These are phyloP conservation scores for Polydrusus cervinus DNA, from an alignment of 2,888 invertebrate species.

Conservation along the genomic window DNA sequence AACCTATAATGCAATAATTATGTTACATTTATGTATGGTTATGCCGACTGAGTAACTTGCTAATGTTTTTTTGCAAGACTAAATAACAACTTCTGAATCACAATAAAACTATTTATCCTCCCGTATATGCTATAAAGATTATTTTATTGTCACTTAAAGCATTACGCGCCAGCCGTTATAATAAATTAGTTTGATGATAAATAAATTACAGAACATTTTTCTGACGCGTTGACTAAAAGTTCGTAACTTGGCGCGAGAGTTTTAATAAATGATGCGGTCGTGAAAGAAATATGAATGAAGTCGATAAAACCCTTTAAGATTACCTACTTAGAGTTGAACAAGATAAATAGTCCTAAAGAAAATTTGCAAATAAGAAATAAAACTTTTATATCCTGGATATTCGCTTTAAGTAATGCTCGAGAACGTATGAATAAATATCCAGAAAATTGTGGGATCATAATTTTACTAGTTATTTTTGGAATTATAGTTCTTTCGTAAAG, in stretches of 20 bases:
- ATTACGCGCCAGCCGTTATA: slow-evolving; percentile 39
- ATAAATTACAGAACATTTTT: slow-evolving; percentile 51
- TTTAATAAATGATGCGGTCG: slow-evolving; percentile 52
- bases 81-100: slow-evolving; percentile 30
- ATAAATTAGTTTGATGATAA: slow-evolving; percentile 54
- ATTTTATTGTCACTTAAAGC: slow-evolving; percentile 49
- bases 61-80: slow-evolving; percentile 9
- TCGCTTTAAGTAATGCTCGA: background rate
- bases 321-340: slow-evolving; percentile 46
- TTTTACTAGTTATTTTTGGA: too few relatives aligned
- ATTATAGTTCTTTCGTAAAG: too few relatives aligned
- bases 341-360: slow-evolving; percentile 17
- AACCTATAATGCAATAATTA: background rate
- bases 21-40: background rate
- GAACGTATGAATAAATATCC: background rate
- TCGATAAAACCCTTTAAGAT: slow-evolving; percentile 51
- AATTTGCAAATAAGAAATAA: slow-evolving; percentile 25
- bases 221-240: slow-evolving; percentile 47
- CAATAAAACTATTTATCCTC: slow-evolving; percentile 41
- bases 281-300: slow-evolving; percentile 55
- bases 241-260: slow-evolving; percentile 47
- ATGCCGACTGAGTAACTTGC: background rate
- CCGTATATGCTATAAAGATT: slow-evolving; percentile 43
- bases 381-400: background rate
- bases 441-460: too few relatives aligned